Evolutionary conservation across 2,797 vertebrate species (phyloP).

Genomic region (Passerculus sandwichensis): DNA sequence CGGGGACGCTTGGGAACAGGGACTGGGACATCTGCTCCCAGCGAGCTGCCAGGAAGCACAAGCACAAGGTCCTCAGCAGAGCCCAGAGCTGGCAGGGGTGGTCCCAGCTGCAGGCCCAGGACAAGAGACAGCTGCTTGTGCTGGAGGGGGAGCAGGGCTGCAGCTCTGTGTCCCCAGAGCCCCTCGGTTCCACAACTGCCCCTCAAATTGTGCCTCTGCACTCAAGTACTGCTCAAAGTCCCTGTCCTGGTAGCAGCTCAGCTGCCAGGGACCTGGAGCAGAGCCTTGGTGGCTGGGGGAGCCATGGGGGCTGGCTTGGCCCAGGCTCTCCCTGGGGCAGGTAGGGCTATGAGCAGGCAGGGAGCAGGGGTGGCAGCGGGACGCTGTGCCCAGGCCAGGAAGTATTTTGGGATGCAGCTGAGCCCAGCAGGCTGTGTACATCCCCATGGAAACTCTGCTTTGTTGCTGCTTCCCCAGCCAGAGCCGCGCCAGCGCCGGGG

Average conservation of each 20-base stretch:
- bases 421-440: neutral
- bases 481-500: neutral
- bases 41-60: neutral
- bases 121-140: neutral
- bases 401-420: neutral
- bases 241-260: rapidly evolving
- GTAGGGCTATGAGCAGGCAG: neutral
- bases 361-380: neutral
- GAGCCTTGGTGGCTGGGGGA: neutral
- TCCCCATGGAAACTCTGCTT: conserved; percentile 55
- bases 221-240: neutral
- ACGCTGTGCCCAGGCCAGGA: neutral
- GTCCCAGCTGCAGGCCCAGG: rapidly evolving
- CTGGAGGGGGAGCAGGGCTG: neutral
- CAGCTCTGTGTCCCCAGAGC: rapidly evolving
- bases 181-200: neutral
- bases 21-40: neutral
- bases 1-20: neutral
- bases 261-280: neutral
- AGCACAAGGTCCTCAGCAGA: rapidly evolving
- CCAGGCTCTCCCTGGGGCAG: rapidly evolving
- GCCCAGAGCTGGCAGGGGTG: neutral
- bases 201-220: neutral
- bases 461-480: conserved; percentile 31
- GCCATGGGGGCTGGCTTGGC: neutral